A percentile compares a stretch with the other conserved stretches of the same genome.
These are phyloP conservation scores for Furcifer pardalis DNA, from an alignment of 2,797 vertebrate genomes.

Conservation along the genomic window DNA sequence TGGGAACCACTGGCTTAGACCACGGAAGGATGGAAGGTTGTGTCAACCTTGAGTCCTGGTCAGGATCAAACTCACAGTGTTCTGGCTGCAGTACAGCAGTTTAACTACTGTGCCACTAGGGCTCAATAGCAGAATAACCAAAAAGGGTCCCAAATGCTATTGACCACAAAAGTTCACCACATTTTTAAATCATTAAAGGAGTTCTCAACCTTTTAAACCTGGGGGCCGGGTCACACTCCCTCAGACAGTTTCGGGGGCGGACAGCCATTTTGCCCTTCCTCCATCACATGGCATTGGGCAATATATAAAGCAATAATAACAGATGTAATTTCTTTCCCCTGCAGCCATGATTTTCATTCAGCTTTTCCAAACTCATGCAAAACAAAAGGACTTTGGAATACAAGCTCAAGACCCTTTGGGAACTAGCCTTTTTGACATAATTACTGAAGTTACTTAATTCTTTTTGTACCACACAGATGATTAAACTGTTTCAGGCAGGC, in stretches of 20 bases:
- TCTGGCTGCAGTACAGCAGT: no score
- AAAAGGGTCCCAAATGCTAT: not conserved
- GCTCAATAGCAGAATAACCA: not conserved
- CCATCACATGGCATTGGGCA: no score
- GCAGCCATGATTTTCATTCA: slow-evolving; percentile 5
- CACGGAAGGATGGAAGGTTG: no score
- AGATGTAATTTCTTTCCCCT: slow-evolving; percentile 43
- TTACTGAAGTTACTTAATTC: not conserved
- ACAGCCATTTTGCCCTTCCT: no score
- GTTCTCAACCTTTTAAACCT: no score
- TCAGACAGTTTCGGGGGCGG: no score
- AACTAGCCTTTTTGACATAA: not conserved
- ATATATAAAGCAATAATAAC: not conserved
- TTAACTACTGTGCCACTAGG: no score
- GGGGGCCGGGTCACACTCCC: no score
- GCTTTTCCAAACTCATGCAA: slow-evolving; percentile 24
- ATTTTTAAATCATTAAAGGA: not conserved
- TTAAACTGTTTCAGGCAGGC: not conserved
- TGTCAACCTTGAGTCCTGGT: no score
- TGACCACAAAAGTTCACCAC: not conserved
- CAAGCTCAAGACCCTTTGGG: slow-evolving; percentile 14
- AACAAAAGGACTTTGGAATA: slow-evolving; percentile 27
- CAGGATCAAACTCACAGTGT: no score
- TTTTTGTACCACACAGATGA: not conserved
- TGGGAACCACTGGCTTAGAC: no score